A percentile compares a stretch with the other conserved stretches of the same genome.
These are phyloP conservation scores for Patiria pectinifera DNA, from an alignment of 53 echinoderm and acorn worm species.

Conservation along the genomic window DNA sequence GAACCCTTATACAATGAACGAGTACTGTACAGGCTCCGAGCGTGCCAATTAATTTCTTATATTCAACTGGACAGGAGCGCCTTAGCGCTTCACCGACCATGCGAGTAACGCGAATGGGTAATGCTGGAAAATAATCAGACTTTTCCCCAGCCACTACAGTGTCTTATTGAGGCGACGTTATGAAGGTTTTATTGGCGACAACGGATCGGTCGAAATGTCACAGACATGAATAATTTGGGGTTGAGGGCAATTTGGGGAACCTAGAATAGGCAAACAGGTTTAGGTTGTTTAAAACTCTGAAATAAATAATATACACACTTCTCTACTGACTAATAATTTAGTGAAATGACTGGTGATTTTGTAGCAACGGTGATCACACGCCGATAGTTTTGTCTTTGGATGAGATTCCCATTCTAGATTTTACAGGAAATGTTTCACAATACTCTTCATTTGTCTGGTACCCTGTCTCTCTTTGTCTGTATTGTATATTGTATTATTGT, in stretches of 20 bases:
- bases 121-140: not conserved
- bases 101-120: constrained; percentile 1
- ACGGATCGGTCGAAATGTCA: not conserved
- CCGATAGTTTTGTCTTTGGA: too few relatives aligned
- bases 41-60: not conserved
- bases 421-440: too few relatives aligned
- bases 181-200: not conserved
- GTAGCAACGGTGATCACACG: too few relatives aligned
- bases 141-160: not conserved
- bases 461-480: too few relatives aligned
- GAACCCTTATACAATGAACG: not conserved
- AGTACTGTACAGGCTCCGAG: not conserved
- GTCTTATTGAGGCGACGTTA: not conserved
- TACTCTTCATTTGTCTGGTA: too few relatives aligned
- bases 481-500: too few relatives aligned
- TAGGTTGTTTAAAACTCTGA: too few relatives aligned
- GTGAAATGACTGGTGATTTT: too few relatives aligned
- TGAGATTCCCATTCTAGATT: too few relatives aligned
- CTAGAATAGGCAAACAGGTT: too few relatives aligned
- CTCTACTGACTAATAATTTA: too few relatives aligned
- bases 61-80: not conserved
- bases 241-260: not conserved
- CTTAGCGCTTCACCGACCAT: not conserved
- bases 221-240: not conserved
- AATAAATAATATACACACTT: too few relatives aligned